phyloP scores from a whole-genome alignment of 2,113 vertebrate genomes.

The Hemibagrus wyckioides region DNA sequence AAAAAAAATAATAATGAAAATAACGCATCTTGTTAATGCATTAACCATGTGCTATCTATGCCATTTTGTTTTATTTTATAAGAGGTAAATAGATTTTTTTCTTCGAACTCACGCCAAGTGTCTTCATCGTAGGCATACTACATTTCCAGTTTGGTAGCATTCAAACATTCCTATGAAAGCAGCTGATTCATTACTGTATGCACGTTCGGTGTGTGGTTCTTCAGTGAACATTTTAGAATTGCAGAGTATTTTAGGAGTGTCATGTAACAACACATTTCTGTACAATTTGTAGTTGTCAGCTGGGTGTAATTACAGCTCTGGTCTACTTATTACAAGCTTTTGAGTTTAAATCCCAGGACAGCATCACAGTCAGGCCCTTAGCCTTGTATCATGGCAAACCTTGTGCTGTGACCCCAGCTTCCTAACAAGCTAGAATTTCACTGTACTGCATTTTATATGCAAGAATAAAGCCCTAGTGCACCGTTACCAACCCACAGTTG shows the following conservation, averaged over 20 bases:
- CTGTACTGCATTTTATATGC: not conserved
- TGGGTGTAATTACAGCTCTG: not conserved
- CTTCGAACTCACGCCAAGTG: not conserved
- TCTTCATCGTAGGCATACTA: not conserved
- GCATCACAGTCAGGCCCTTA: not conserved
- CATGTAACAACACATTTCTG: not conserved
- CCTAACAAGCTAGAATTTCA: not conserved
- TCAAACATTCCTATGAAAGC: conserved; percentile 6
- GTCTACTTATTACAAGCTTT: not conserved
- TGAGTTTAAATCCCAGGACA: not conserved
- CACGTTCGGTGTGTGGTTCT: not conserved
- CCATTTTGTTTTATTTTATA: not conserved
- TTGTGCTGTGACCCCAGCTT: not conserved
- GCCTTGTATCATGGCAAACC: too few relatives aligned
- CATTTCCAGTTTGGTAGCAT: conserved; percentile 41
- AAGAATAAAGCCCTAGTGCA: not conserved
- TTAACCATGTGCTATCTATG: not conserved
- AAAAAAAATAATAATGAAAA: not conserved
- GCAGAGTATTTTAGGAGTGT: not conserved
- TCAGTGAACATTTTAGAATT: not conserved
- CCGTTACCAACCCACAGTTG: not conserved
- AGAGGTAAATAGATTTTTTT: not conserved
- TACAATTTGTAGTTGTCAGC: not conserved
- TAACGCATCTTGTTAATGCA: not conserved
- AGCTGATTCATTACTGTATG: not conserved